phyloP scores from a whole-genome alignment of 2,113 vertebrate genomes.

The Rhinopomastus cyanomelas region DNA sequence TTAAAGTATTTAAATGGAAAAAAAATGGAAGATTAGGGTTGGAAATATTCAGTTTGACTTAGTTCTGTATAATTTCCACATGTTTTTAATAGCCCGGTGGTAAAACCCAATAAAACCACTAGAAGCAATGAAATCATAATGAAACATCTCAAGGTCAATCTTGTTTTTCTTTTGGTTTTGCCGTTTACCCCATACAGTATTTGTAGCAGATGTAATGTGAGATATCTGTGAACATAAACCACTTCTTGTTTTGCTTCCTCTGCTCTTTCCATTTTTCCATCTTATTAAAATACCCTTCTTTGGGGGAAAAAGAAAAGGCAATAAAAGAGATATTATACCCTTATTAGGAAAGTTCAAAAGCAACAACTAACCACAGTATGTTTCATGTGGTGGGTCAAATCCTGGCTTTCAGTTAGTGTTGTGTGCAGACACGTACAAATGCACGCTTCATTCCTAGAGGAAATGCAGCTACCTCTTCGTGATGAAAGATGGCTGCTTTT shows the following conservation, averaged over 20 bases:
- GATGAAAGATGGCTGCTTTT: neutral
- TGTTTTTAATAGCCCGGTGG: constrained; percentile 53
- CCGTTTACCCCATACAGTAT: constrained; percentile 15
- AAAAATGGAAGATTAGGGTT: constrained; percentile 8
- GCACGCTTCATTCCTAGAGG: neutral
- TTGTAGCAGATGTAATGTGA: constrained; percentile 54
- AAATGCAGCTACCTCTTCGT: neutral
- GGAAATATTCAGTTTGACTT: constrained; percentile 25
- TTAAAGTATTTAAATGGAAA: constrained; percentile 21
- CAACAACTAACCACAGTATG: neutral
- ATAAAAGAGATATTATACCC: neutral
- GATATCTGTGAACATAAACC: constrained; percentile 57
- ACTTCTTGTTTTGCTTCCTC: constrained; percentile 46
- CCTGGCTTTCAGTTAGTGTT: neutral
- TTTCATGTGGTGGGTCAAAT: constrained; percentile 19
- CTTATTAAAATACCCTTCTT: constrained; percentile 26
- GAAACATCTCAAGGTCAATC: constrained; percentile 54
- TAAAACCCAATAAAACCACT: constrained; percentile 56
- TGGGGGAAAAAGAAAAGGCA: no score
- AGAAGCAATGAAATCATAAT: constrained; percentile 66
- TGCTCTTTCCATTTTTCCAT: constrained; percentile 51
- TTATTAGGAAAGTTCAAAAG: constrained; percentile 38
- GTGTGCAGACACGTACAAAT: neutral
- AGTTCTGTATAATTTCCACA: constrained; percentile 38
- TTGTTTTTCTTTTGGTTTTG: constrained; percentile 60